Percentiles rank a stretch among this genome's conserved stretches.
Conservation (phyloP, 2,888 invertebrate genomes). For the Homarus gammarus region DNA sequence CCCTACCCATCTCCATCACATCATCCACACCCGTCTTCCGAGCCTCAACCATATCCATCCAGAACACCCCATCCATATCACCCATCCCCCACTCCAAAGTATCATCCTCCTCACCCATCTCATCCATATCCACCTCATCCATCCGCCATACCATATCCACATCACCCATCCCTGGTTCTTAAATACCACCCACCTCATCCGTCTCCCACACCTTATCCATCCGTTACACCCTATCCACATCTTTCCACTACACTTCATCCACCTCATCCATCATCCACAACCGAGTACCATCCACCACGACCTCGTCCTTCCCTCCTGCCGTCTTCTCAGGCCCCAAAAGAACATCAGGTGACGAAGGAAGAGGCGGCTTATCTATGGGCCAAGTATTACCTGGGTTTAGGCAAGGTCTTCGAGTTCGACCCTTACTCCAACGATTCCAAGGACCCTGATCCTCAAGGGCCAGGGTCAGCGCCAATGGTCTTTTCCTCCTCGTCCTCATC, state of each 20-base stretch:
- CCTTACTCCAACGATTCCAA: not conserved
- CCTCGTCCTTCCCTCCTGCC: not conserved
- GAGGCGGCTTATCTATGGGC: conserved; percentile 32
- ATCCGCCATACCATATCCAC: not conserved
- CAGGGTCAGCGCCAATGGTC: not conserved
- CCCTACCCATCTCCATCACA: not conserved
- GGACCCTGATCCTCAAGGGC: not conserved
- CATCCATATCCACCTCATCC: conserved; percentile 21
- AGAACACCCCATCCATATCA: not conserved
- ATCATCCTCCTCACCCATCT: conserved; percentile 5
- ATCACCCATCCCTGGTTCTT: no score
- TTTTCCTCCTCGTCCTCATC: no score
- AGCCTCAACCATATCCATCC: not conserved
- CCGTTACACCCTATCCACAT: not conserved
- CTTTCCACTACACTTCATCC: not conserved
- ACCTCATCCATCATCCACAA: not conserved
- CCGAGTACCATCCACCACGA: not conserved
- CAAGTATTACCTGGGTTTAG: conserved; percentile 39
- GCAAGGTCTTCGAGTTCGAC: conserved; percentile 37
- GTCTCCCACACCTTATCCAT: no score
- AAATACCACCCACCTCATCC: no score
- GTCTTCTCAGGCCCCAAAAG: not conserved
- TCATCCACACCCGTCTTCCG: not conserved
- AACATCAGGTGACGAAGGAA: not conserved
- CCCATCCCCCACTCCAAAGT: not conserved